Base-by-base conservation (phyloP, 2,113 vertebrate genomes). In the Chascanopsetta lugubris region DNA sequence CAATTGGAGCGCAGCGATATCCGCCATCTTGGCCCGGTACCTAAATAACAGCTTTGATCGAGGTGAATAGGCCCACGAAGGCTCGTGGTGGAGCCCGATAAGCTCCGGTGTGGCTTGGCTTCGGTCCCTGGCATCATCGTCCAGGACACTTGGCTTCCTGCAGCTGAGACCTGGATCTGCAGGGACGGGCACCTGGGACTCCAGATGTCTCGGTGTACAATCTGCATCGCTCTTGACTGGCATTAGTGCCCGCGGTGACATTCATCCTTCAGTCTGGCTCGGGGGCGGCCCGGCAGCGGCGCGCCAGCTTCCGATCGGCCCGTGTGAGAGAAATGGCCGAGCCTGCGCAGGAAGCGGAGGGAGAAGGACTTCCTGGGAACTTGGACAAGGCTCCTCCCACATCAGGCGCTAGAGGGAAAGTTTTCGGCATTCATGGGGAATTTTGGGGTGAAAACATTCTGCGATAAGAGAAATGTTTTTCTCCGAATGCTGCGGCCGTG, bases 41-140 rank as follows among this genome's bases (percentile, higher is more conserved):
- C 83, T 90, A 80, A 88, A 83, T 84, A 87, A 73, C 83, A 76
- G 85, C 87, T 89, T 91, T 90, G 85, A 91, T 72, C 69, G 82
- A 85, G 80, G 83, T 88, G 88, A 90, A 90, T 87, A 69, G 83
- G 78, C 75, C 71, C 72, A 79, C 85, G 66, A 89, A 88, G 83
- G 75, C 76, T 77, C 83, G 76, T 74, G 84, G 64, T 53, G 61
- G 80, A 43, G 78, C 69, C n/a, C 53, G 86, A 91, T 90, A 89
- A 88, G 86, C 72, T 67, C 74, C 79, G 54, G 64, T 46, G 82
- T 58, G 54, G 72, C 45, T 88, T 89, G 88, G 87, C 88, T 54
- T 18, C 43, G 51, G 47, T 53, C 71, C 68, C 70, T 86, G 88
- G 87, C 86, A 80, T 46, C 59, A 65, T 20, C 0, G 8, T n/a